Percentiles rank a stretch among this genome's conserved stretches.
Evolutionary conservation across 2,888 invertebrate species (phyloP).

Genomic region (Julus scandinavius): DNA sequence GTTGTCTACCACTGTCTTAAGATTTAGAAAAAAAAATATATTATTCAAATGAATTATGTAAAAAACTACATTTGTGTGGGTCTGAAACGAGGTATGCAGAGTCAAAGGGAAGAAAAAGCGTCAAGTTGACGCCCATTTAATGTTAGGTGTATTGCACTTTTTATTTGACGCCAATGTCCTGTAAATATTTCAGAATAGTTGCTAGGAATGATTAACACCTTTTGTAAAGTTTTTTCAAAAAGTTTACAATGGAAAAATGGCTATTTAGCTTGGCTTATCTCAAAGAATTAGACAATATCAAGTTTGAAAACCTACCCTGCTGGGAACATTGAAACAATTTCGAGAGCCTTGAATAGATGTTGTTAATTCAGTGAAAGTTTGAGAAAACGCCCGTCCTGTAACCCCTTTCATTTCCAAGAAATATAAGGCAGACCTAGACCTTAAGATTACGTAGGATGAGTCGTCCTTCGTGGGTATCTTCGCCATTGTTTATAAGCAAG

Average conservation of each 20-base stretch:
- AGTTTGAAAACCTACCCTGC: conserved; percentile 21
- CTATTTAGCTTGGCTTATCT: neutral
- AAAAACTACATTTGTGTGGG: neutral
- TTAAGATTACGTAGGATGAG: conserved; percentile 29
- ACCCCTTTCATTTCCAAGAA: conserved; percentile 43
- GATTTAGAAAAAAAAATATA: neutral
- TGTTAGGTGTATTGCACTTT: conserved; percentile 26
- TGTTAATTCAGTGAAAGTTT: conserved; percentile 30
- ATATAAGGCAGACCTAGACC: conserved; percentile 21
- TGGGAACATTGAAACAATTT: conserved; percentile 7
- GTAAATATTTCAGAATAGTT: neutral
- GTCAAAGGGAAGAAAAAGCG: neutral
- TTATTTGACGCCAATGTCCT: conserved; percentile 30
- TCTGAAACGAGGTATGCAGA: neutral
- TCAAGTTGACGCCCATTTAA: conserved; percentile 17
- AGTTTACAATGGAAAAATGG: neutral
- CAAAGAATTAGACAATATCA: neutral
- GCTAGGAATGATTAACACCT: conserved; percentile 6
- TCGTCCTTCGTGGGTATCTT: conserved; percentile 40
- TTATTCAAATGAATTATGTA: neutral
- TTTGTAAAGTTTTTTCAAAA: neutral
- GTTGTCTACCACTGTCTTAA: neutral
- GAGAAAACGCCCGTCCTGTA: conserved; percentile 20
- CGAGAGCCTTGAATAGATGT: neutral
- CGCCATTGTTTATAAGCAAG: neutral